Percentiles rank a stretch among this genome's conserved stretches.
Conservation (phyloP, 1,140 invertebrate species). For the Orchestia grillus region DNA sequence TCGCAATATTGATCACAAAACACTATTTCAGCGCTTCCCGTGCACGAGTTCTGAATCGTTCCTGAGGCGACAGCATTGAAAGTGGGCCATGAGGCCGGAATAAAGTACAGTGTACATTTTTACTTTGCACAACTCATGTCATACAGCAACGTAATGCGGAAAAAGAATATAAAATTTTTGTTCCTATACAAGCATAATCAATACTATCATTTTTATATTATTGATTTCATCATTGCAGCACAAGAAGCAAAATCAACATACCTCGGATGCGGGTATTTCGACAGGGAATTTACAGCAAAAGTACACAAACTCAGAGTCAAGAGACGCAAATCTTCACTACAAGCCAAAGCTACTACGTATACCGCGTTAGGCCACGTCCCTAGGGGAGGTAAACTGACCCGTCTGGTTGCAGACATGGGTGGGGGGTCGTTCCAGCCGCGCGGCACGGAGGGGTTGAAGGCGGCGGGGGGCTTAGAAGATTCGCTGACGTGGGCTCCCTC, state of each 20-base stretch:
- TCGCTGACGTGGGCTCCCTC: background rate
- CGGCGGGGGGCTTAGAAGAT: constrained; percentile 41
- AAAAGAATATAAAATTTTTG: no score
- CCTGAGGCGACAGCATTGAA: background rate
- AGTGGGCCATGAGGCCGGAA: background rate
- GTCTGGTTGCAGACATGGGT: constrained; percentile 53
- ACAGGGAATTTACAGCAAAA: no score
- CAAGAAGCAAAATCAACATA: no score
- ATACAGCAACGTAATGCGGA: no score
- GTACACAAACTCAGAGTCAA: background rate
- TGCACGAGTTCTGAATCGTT: background rate
- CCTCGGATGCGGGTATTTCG: no score
- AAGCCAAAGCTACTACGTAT: background rate
- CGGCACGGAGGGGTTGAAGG: constrained; percentile 58
- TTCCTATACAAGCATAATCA: no score
- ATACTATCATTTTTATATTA: no score
- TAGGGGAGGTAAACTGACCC: constrained; percentile 58
- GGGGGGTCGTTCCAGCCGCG: constrained; percentile 62
- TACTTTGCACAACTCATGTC: background rate
- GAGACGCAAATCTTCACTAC: background rate
- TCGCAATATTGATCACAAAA: background rate
- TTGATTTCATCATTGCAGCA: no score
- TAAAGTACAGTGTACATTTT: background rate
- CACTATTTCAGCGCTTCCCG: background rate
- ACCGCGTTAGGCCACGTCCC: background rate